Evolutionary conservation across 2,797 vertebrate genomes (phyloP).

Genomic region (Austrolebias charrua): DNA sequence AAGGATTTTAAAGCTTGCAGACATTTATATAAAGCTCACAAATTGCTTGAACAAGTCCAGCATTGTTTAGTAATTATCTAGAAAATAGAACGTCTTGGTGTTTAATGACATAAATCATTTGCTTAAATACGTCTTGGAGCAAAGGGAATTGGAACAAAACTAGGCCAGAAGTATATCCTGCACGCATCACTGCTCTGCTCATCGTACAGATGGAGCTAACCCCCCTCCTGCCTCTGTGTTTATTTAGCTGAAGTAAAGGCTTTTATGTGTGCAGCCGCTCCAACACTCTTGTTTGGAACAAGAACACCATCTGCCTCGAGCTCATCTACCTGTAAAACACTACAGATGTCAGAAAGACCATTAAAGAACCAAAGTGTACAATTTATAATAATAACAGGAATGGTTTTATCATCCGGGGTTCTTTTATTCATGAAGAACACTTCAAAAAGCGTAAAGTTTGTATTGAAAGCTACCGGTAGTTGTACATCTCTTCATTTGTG

Average conservation of each 20-base stretch:
- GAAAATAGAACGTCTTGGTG: background rate
- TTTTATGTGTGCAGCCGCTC: slow-evolving; percentile 55
- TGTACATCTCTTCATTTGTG: slow-evolving; percentile 48
- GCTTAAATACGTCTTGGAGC: slow-evolving; percentile 14
- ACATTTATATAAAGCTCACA: no score
- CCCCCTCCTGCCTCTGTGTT: slow-evolving; percentile 44
- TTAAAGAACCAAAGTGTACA: background rate
- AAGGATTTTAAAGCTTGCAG: no score
- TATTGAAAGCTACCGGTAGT: slow-evolving; percentile 1
- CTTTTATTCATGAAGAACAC: background rate
- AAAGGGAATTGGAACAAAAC: slow-evolving; percentile 29
- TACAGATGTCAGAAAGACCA: slow-evolving; percentile 25
- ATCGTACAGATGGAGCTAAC: slow-evolving; percentile 45
- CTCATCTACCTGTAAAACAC: slow-evolving; percentile 45
- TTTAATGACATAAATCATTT: background rate
- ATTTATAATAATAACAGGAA: background rate
- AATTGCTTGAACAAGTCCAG: background rate
- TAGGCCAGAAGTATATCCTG: slow-evolving; percentile 41
- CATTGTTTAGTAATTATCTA: background rate
- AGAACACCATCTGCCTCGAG: slow-evolving; percentile 63
- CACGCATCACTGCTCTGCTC: slow-evolving; percentile 45
- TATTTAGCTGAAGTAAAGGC: slow-evolving; percentile 64
- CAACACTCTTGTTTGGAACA: slow-evolving; percentile 45
- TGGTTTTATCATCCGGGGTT: background rate
- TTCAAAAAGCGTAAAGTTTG: background rate